Base-by-base conservation (phyloP, 1,140 invertebrate species). In the Ceratina australensis region DNA sequence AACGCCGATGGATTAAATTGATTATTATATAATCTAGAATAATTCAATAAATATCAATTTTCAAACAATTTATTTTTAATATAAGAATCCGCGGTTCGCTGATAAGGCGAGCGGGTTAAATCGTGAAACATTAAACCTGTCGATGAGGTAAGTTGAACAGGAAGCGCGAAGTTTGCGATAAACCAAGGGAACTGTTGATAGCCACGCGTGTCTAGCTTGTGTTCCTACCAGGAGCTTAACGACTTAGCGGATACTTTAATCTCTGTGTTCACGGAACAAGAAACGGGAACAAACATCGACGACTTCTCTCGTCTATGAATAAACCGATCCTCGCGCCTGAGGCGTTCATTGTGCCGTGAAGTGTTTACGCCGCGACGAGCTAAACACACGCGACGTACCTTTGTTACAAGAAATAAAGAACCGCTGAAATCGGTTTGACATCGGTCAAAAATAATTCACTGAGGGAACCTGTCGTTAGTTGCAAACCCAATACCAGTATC, bases 321-420 rank as follows among this genome's bases (percentile, higher is more conserved):
- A 54, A 57, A n/a, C 12, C 20, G 28, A 57, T 57, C 2, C 24
- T 42, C 26, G 12, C 28, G 33, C 33, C 33, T 57, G 4, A 15
- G 3, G 28, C 20, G 18, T 54, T 16, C 67, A 57, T 57, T 42
- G 33, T 42, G 20, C 13, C 13, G n/a, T 3, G 28, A 57, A 69
- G 67, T 56, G 67, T 69, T 69, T 69, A 69, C 22, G 20, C 54
- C 3, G 33, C 20, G 20, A 4, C 20, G 52, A 69, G 56, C 56
- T 57, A n/a, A 42, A 57, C 67, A 13, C 28, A 42, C 28, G 18
- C 5, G 22, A 13, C 16, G 26, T 42, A 42, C 33, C 7, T 33
- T 68, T 16, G 66, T 68, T n/a, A 3, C 7, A 20, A 42, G 33
- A 42, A 42, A 42, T 42, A 24, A 69, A 22, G 20, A 33, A 49